Evolutionary conservation across 2,888 invertebrate species (phyloP).

Genomic region (Tubulanus polymorphus): DNA sequence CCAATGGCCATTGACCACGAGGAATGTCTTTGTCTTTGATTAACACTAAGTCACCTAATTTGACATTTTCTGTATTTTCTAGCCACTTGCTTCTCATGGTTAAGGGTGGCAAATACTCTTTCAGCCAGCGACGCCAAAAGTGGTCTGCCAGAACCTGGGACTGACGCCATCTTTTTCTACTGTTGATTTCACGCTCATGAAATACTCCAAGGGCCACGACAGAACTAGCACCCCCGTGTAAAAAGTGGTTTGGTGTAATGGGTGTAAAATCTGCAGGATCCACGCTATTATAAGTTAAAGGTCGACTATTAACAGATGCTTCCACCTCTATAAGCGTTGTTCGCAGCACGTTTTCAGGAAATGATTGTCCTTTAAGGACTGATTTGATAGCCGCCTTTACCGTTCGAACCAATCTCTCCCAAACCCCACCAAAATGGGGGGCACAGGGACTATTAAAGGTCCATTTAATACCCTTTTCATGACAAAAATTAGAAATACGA

Average conservation of each 20-base stretch:
- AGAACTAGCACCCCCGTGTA: background rate
- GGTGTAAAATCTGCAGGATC: slow-evolving; percentile 4
- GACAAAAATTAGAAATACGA: background rate
- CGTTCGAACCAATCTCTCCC: slow-evolving; percentile 3
- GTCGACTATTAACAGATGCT: slow-evolving; percentile 3
- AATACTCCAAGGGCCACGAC: background rate
- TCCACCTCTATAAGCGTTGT: slow-evolving; percentile 5
- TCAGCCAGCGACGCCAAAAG: background rate
- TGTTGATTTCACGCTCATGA: background rate
- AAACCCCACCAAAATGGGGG: background rate
- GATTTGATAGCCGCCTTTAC: slow-evolving; percentile 1
- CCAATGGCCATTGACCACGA: background rate
- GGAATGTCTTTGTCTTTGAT: background rate
- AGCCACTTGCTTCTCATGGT: background rate
- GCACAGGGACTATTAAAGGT: slow-evolving; percentile 6
- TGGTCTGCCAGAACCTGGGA: background rate
- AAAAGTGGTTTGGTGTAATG: slow-evolving; percentile 6
- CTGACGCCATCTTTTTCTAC: background rate
- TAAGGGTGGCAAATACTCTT: background rate
- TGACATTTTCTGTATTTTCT: background rate
- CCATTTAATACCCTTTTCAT: slow-evolving; percentile 2
- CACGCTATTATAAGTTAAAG: background rate
- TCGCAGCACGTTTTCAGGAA: background rate
- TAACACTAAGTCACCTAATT: background rate
- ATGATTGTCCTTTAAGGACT: background rate